Conservation (phyloP, 2,113 vertebrate species). For the Thamnaconus septentrionalis region DNA sequence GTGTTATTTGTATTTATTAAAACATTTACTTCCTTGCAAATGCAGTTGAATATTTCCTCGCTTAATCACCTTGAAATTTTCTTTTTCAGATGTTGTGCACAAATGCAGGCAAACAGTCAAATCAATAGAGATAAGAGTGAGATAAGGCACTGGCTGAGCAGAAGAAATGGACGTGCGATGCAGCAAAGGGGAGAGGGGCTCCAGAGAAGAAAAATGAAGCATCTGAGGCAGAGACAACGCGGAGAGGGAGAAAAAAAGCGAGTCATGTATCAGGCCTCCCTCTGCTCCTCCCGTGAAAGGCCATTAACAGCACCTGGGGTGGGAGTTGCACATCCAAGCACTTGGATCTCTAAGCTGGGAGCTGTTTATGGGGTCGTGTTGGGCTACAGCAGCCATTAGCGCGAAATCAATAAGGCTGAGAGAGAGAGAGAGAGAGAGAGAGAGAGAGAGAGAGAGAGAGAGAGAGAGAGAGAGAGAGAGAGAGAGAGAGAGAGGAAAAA, state of each 20-base stretch:
- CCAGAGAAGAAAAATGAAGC: background rate
- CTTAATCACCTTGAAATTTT: too few relatives aligned
- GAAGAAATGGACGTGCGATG: too few relatives aligned
- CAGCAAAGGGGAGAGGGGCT: background rate
- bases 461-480: background rate
- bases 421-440: background rate
- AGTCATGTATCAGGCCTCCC: constrained; percentile 28
- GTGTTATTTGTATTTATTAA: too few relatives aligned
- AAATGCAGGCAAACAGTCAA: too few relatives aligned
- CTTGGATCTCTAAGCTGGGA: constrained; percentile 45
- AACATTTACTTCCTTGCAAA: too few relatives aligned
- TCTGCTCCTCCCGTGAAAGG: constrained; percentile 44
- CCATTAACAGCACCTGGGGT: constrained; percentile 52
- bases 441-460: background rate
- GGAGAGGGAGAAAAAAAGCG: constrained; percentile 15
- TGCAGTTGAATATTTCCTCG: too few relatives aligned
- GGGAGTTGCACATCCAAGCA: constrained; percentile 36
- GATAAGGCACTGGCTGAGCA: too few relatives aligned
- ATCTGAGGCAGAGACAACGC: background rate
- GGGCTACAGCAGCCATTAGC: constrained; percentile 54
- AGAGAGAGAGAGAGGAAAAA: constrained; percentile 6
- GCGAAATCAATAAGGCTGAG: constrained; percentile 24
- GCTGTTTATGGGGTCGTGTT: constrained; percentile 46
- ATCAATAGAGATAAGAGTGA: too few relatives aligned
- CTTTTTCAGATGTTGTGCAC: too few relatives aligned